A percentile compares a stretch with the other conserved stretches of the same genome.
phyloP scores from a whole-genome alignment of 2,113 vertebrate species.

The Eurystomus gularis region DNA sequence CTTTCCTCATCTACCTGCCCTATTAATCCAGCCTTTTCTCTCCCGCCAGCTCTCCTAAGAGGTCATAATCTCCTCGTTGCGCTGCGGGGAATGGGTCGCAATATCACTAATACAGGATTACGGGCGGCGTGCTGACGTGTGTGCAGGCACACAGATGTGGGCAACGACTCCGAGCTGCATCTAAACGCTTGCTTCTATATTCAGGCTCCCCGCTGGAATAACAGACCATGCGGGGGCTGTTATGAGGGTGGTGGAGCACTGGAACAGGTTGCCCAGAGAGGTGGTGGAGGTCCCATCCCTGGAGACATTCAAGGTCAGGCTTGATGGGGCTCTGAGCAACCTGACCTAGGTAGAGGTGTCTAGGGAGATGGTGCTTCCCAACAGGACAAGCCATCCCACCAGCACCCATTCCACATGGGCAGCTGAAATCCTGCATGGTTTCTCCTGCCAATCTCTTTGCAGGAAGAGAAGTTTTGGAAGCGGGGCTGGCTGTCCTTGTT shows the following conservation, averaged over 20 bases:
- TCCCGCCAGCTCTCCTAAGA: slow-evolving; percentile 19
- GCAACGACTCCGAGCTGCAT: not conserved
- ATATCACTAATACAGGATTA: slow-evolving; percentile 42
- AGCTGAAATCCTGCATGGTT: not conserved
- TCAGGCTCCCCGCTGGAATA: not conserved
- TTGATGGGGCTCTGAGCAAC: no score
- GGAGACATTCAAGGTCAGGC: no score
- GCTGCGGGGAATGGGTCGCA: slow-evolving; percentile 13
- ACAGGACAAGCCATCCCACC: not conserved
- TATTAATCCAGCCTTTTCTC: not conserved
- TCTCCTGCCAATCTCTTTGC: not conserved
- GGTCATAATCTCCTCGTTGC: slow-evolving; percentile 25
- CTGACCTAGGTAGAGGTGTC: no score
- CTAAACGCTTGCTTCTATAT: not conserved
- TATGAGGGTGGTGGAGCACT: no score
- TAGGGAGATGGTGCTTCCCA: not conserved
- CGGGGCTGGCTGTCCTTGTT: not conserved
- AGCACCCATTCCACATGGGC: not conserved
- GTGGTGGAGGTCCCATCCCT: no score
- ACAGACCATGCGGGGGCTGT: not conserved
- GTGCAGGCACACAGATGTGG: not conserved
- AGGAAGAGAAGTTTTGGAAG: not conserved
- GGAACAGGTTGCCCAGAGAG: no score
- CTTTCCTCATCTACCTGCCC: not conserved
- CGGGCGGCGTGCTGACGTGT: not conserved